Evolutionary conservation across 53 echinoderm and acorn worm genomes (phyloP).

Genomic region (Crossaster papposus): DNA sequence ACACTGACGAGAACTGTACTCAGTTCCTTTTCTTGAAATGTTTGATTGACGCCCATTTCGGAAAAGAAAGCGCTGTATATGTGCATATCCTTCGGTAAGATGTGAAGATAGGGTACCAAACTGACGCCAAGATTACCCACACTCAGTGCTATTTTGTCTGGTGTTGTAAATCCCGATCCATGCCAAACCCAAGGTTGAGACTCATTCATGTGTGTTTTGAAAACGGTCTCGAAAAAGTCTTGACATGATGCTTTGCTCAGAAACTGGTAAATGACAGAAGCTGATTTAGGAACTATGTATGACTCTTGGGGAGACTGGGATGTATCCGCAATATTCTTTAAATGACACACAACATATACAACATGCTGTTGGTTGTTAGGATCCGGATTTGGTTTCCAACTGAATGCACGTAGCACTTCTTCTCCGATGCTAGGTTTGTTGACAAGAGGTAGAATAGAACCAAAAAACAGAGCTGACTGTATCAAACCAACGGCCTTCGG

Average conservation of each 20-base stretch:
- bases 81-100: constrained; percentile 23
- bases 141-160: constrained; percentile 52
- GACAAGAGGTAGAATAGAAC: constrained; percentile 48
- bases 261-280: constrained; percentile 24
- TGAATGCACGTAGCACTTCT: constrained; percentile 1
- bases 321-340: constrained; percentile 25
- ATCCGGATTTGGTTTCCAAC: constrained; percentile 9
- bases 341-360: constrained; percentile 17
- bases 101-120: constrained; percentile 50
- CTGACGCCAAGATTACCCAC: constrained; percentile 19
- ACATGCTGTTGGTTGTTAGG: neutral
- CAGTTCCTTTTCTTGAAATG: constrained; percentile 37
- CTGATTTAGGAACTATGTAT: neutral
- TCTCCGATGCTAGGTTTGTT: neutral
- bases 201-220: neutral
- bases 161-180: constrained; percentile 64
- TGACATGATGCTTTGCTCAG: neutral
- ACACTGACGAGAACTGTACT: constrained; percentile 11
- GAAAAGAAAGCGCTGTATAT: neutral
- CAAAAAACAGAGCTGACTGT: neutral
- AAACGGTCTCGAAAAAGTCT: neutral
- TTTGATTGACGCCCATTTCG: constrained; percentile 37
- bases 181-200: constrained; percentile 64
- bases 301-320: neutral
- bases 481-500: constrained; percentile 14